Evolutionary conservation across 2,888 invertebrate species (phyloP), one percentile per base, ranked within the genome.

Genomic region (Clepsis dumicolana): DNA sequence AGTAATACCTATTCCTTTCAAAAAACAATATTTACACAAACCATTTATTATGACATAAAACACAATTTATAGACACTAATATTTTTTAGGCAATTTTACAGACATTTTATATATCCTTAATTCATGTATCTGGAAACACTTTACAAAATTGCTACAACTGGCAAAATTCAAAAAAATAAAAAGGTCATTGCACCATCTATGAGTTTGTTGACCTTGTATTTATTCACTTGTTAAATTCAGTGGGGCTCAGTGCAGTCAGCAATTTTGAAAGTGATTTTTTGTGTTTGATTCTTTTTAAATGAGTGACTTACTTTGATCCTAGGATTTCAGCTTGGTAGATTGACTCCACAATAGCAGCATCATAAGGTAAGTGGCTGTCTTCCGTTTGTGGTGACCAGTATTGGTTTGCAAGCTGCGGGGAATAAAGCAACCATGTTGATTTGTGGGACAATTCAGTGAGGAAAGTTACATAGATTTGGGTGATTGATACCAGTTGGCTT

Each of bases 351-450:
- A 99, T 95, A 81, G 96, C 93, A 27, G 96, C 93, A 92, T 97
- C 96, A 82, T 96, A 98, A 54, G 96, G 95, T 78, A 95, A 85
- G 91, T 97, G 97, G 3, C 95, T 93, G 10, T 95, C 94, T 64
- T 95, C 94, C 0, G 97, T 96, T 84, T 97, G 96, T 0, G 98
- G 98, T 0, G 98, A 97, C 99, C 99, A 99, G 85, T 98, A 98
- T 83, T 97, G 96, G 71, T 96, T 96, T 1, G 99, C 98, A 29
- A 99, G 94, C 98, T 98, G 91, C 64, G 78, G 82, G 80, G 61
- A 80, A 80, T 12, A 38, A 21, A 75, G 77, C 75, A 85, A 90
- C 91, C 91, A 92, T 86, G 82, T 86, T 84, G 88, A 87, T 86
- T 89, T 87, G 48, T 72, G 70, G 67, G 56, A 53, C 65, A 90